Evolutionary conservation across 2,113 vertebrate genomes (phyloP), one percentile per base, ranked within the genome.

Genomic region (Riparia riparia): DNA sequence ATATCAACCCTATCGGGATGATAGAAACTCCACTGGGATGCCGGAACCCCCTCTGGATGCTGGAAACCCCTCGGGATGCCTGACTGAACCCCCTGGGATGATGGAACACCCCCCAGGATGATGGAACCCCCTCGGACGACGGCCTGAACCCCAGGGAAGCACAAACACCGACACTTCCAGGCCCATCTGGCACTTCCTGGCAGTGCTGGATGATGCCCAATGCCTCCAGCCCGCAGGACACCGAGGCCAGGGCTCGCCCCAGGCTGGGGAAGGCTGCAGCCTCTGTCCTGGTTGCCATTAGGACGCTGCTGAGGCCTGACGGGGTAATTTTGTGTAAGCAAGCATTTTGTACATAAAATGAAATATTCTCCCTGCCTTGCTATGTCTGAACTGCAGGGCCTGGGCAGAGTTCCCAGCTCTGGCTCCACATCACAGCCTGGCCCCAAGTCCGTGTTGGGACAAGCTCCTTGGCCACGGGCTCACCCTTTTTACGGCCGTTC

Each of bases 351-450:
- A 39, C 44, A 20, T 41, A 64, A 95, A 94, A 63, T 41, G 20
- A 86, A 89, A 93, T 70, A 65, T 53, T 50, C 51, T 79, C 68
- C 47, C 73, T 82, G 54, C 81, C 42, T 90, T 21, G 66, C 85
- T 90, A 26, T 17, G 42, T 86, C 95, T 92, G 65, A 85, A 83
- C 74, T 93, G 56, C 84, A 51, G n/a, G 26, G 77, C 56, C 69
- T 72, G 90, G 95, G 96, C 96, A 93, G 51, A 72, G 31, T 76
- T 97, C 85, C 92, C 94, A 94, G 95, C 85, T 69, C 87, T 91
- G 87, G 94, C 90, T 94, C 70, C 26, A 85, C 88, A 95, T 90
- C 87, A 89, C 66, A 97, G 96, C 82, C 90, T 90, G 95, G 96
- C 92, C 92, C 65, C 74, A 85, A 41, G 74, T 93, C 95, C 70